Conservation (phyloP, 2,113 vertebrate species). For the Chauna torquata region DNA sequence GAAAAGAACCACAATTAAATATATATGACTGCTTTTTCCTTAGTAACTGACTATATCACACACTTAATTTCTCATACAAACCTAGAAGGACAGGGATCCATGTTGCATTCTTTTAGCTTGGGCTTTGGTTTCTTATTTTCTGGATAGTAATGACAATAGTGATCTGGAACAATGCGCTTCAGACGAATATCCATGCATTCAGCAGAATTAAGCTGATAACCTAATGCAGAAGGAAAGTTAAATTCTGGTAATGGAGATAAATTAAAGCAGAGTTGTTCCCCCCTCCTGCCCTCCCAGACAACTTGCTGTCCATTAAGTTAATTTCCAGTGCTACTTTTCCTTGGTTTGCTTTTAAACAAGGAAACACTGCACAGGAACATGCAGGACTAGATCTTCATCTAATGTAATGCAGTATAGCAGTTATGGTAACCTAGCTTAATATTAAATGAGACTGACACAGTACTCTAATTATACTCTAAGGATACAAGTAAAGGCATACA, state of each 20-base stretch:
- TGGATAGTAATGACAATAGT: constrained; percentile 88
- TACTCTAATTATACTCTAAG: neutral
- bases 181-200: constrained; percentile 89
- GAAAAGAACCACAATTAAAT: neutral
- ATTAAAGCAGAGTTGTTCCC: neutral
- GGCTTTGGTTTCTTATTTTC: constrained; percentile 94
- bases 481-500: neutral
- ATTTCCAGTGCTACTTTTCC: neutral
- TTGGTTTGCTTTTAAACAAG: neutral
- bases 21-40: neutral
- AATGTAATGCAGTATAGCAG: neutral
- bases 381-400: neutral
- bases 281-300: neutral
- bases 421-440: neutral
- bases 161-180: constrained; percentile 85
- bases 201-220: constrained; percentile 94
- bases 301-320: rapidly evolving
- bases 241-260: neutral
- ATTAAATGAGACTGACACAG: neutral
- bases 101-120: constrained; percentile 91
- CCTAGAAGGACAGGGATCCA: constrained; percentile 94
- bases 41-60: neutral
- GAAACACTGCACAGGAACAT: neutral
- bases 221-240: constrained; percentile 55
- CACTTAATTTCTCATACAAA: constrained; percentile 20